Base-by-base conservation (phyloP, 2,888 invertebrate species). In the Corbicula japonica region DNA sequence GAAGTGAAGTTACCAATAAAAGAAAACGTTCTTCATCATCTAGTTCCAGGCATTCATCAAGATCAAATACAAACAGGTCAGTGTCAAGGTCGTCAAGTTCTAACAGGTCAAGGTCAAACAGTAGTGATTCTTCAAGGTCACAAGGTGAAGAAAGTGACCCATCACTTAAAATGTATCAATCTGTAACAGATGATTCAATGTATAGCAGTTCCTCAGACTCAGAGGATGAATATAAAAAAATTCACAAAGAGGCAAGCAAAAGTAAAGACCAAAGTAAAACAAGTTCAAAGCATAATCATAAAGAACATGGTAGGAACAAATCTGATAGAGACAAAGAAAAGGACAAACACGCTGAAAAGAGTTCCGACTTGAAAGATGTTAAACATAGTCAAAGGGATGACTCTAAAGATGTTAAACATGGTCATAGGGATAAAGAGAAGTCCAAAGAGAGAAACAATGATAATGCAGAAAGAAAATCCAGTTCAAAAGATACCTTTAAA, bases 101-200 rank as follows among this genome's bases (percentile, higher is more conserved):
- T n/a, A 54, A 23, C 34, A 54, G 54, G 21, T 69, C 69, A 30
- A 41, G 34, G 23, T 69, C 69, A 21, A 44, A n/a, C 2, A 44
- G 44, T 44, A 41, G 44, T 35, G 69, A 69, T 30, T 58, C 69
- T 41, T 48, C 12, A 21, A 69, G 50, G 61, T 60, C 61, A 50
- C 28, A 48, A 12, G 61, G 70, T 61, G 28, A 38, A n/a, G 46
- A 58, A 58, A 70, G 60, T 70, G 38, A 61, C 23, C 26, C 21
- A 15, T 70, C 70, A n/a, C 35, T 70, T 35, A 70, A 50, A 50
- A 41, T 44, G 69, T 69, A 58, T 58, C 69, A 69, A 26, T 56
- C 69, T 34, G 23, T 56, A 23, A 34, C 69, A 30, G 58, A 21
- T 41, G 30, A 41, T 1, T 66, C 66, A 2, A n/a, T n/a, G n/a